These are phyloP conservation scores for Exaiptasia diaphana DNA, from an alignment of 64 coral and sea anemone genomes.

Conservation along the genomic window DNA sequence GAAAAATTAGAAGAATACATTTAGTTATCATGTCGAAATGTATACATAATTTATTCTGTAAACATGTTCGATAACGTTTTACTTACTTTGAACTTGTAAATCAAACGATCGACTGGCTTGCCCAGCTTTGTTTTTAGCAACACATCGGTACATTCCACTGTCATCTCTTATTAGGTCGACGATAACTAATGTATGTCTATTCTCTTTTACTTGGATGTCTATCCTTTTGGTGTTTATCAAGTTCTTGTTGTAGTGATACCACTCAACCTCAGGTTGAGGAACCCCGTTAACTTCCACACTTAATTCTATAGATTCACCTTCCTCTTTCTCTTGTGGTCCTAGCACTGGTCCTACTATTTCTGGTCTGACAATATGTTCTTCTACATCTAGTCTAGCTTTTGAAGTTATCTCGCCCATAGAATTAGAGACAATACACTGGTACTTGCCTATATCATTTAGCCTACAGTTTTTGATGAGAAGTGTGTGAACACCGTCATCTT, in stretches of 20 bases:
- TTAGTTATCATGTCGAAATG: neutral
- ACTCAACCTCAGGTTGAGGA: conserved; percentile 21
- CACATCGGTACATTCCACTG: conserved; percentile 33
- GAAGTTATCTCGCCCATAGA: conserved; percentile 64
- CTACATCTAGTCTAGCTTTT: conserved; percentile 54
- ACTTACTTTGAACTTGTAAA: conserved; percentile 71
- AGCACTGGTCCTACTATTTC: conserved; percentile 13
- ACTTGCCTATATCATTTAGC: conserved; percentile 64
- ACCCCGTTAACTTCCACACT: conserved; percentile 62
- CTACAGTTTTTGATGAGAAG: conserved; percentile 52
- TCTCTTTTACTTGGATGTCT: conserved; percentile 52
- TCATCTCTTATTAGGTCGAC: conserved; percentile 47
- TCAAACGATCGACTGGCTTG: conserved; percentile 66
- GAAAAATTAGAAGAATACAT: neutral
- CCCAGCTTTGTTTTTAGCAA: conserved; percentile 56
- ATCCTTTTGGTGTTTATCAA: conserved; percentile 43
- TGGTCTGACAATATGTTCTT: conserved; percentile 45
- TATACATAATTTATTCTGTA: neutral
- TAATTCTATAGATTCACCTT: conserved; percentile 65
- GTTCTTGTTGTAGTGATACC: conserved; percentile 79
- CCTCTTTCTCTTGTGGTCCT: conserved; percentile 54
- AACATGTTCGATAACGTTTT: too few species aligned
- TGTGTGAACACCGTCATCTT: conserved; percentile 19
- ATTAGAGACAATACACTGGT: conserved; percentile 86
- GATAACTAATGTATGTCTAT: conserved; percentile 60